phyloP scores from a whole-genome alignment of 2,797 vertebrate genomes.

The Staurois parvus region DNA sequence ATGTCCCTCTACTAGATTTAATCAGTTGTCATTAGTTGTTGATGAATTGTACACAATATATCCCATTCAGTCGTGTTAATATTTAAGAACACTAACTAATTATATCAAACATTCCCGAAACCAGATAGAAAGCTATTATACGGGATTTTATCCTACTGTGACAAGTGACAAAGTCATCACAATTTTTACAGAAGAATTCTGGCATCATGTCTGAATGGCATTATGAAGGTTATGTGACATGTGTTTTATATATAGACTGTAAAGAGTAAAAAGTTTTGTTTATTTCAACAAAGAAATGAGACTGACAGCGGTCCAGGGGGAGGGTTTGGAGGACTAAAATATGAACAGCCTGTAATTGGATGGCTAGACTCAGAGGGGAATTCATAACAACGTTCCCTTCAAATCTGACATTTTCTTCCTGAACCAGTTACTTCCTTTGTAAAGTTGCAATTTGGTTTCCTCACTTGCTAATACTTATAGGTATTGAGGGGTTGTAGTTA shows the following conservation, averaged over 20 bases:
- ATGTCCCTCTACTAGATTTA: background rate
- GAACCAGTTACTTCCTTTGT: too few relatives aligned
- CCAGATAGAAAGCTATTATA: background rate
- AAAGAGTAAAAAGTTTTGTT: constrained; percentile 13
- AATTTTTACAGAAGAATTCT: constrained; percentile 21
- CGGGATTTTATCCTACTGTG: background rate
- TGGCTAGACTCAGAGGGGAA: background rate
- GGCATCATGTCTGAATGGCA: constrained; percentile 16
- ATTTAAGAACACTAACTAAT: background rate
- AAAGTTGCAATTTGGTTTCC: too few relatives aligned
- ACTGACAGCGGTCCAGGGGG: too few relatives aligned
- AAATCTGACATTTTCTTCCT: background rate
- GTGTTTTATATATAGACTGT: constrained; percentile 29
- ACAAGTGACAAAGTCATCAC: constrained; percentile 28
- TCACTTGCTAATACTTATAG: too few relatives aligned
- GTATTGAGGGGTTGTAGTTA: too few relatives aligned
- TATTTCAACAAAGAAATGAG: constrained; percentile 1
- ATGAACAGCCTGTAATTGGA: background rate
- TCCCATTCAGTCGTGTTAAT: background rate
- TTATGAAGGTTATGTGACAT: constrained; percentile 22
- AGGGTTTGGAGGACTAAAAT: background rate
- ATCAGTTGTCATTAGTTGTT: background rate
- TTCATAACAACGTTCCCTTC: background rate
- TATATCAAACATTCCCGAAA: background rate
- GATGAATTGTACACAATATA: background rate